These are phyloP conservation scores for Lepidurus couesii DNA, from an alignment of 1,140 invertebrate genomes.

Conservation along the genomic window DNA sequence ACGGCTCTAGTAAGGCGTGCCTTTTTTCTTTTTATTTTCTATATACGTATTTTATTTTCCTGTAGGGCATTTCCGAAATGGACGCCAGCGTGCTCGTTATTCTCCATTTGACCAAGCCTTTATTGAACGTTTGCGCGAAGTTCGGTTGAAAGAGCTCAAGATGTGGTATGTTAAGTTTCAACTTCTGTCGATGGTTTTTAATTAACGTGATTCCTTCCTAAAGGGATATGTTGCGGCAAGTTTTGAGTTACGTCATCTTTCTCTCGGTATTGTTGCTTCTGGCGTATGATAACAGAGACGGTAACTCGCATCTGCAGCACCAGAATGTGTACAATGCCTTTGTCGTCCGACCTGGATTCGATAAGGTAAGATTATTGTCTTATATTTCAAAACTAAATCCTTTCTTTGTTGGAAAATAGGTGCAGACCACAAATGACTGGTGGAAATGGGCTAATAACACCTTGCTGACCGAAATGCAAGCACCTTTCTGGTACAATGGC, in stretches of 20 bases:
- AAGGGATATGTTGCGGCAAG: slow-evolving; percentile 45
- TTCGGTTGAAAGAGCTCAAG: slow-evolving; percentile 47
- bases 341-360: slow-evolving; percentile 38
- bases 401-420: slow-evolving; percentile 32
- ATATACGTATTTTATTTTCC: not conserved
- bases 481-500: slow-evolving; percentile 50
- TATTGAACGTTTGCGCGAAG: slow-evolving; percentile 39
- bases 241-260: slow-evolving; percentile 49
- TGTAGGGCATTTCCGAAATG: not conserved
- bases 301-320: slow-evolving; percentile 45
- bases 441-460: slow-evolving; percentile 49
- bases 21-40: not conserved
- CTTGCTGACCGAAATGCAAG: slow-evolving; percentile 46
- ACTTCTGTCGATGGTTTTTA: slow-evolving; percentile 32
- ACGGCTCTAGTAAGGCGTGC: not conserved
- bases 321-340: slow-evolving; percentile 47
- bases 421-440: slow-evolving; percentile 36
- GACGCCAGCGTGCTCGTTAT: not conserved
- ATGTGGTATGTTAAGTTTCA: slow-evolving; percentile 42
- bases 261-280: slow-evolving; percentile 50
- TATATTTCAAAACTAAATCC: slow-evolving; percentile 12
- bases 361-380: slow-evolving; percentile 25
- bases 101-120: slow-evolving; percentile 25
- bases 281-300: slow-evolving; percentile 47
- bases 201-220: not conserved